These are phyloP conservation scores for Hylia prasina DNA, from an alignment of 2,113 vertebrate genomes.

Conservation along the genomic window DNA sequence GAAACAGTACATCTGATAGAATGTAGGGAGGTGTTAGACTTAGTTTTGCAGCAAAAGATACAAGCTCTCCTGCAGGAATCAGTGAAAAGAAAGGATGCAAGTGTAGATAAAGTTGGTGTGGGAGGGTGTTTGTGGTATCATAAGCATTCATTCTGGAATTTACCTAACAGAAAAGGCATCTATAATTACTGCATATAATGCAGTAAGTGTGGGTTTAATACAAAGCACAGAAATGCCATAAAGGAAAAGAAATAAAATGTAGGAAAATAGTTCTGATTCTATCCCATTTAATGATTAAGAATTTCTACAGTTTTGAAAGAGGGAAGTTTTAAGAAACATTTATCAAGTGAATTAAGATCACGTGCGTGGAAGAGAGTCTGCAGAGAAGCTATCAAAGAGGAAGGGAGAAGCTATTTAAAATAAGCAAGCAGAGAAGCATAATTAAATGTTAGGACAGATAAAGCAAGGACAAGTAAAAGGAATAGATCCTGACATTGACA, in stretches of 20 bases:
- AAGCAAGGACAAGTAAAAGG: neutral
- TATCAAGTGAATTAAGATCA: neutral
- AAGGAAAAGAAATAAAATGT: neutral
- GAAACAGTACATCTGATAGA: neutral
- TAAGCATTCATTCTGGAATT: neutral
- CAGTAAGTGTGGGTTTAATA: neutral
- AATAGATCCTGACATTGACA: neutral
- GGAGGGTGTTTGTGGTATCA: conserved; percentile 8
- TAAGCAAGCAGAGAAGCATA: conserved; percentile 7
- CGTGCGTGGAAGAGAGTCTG: neutral
- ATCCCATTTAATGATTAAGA: neutral
- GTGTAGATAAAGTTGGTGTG: neutral
- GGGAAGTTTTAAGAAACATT: neutral
- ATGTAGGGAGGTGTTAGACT: neutral
- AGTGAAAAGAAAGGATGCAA: neutral
- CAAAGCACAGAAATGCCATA: neutral
- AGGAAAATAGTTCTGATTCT: neutral
- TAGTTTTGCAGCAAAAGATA: neutral
- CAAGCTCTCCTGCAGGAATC: neutral
- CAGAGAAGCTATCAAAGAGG: neutral
- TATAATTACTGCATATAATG: neutral
- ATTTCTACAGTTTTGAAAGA: neutral
- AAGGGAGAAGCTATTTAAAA: conserved; percentile 22
- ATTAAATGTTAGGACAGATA: neutral
- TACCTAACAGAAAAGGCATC: neutral